These are phyloP conservation scores for Sthenelais limicola DNA, from an alignment of 2,888 invertebrate species.

Conservation along the genomic window DNA sequence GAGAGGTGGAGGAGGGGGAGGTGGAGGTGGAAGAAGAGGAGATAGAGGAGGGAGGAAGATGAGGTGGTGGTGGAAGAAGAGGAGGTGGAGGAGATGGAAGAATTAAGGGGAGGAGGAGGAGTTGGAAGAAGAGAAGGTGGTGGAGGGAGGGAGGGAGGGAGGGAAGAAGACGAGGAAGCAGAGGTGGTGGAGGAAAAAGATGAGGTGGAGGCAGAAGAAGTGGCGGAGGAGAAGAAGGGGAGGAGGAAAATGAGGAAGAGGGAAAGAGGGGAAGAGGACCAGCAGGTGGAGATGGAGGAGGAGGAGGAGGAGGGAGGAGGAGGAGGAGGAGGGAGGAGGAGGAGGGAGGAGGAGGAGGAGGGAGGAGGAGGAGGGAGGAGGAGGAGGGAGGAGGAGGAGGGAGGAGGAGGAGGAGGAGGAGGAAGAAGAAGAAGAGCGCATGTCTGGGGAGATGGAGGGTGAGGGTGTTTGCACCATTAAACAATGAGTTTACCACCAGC, in stretches of 20 bases:
- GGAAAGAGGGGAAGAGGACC: neutral
- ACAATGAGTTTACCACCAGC: too few species aligned
- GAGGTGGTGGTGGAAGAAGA: neutral
- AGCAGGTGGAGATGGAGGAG: neutral
- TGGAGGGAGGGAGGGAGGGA: neutral
- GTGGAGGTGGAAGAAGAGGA: slow-evolving; percentile 9
- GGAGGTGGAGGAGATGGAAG: neutral
- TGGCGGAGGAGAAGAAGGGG: neutral
- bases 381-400: neutral
- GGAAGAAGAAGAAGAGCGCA: too few species aligned
- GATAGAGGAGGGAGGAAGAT: neutral
- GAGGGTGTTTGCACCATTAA: too few species aligned
- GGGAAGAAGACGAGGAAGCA: neutral
- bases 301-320: neutral
- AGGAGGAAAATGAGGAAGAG: neutral
- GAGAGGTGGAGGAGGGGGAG: neutral
- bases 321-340: neutral
- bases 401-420: neutral
- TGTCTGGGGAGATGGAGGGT: too few species aligned
- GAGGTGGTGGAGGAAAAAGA: neutral
- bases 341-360: neutral
- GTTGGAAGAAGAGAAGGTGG: neutral
- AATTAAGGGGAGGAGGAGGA: neutral
- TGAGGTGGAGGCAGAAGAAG: neutral
- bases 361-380: neutral